Conservation (phyloP, 2,113 vertebrate genomes). For the Mohoua ochrocephala region DNA sequence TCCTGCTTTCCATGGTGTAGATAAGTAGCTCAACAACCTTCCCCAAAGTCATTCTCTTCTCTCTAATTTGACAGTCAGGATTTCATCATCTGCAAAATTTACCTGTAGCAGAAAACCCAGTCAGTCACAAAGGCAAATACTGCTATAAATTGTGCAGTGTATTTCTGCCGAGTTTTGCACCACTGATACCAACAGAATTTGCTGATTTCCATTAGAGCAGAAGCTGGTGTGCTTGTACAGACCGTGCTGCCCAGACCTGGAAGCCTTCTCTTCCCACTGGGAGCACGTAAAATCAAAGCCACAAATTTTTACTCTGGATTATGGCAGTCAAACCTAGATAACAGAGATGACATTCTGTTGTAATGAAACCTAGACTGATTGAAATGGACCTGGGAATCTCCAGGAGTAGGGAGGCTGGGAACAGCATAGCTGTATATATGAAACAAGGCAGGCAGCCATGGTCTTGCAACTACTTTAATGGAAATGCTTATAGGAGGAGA, state of each 20-base stretch:
- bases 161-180: background rate
- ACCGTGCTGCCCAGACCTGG: background rate
- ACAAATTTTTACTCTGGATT: background rate
- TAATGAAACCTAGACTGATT: background rate
- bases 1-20: background rate
- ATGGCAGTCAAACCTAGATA: background rate
- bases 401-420: background rate
- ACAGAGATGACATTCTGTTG: background rate
- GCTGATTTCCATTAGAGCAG: background rate
- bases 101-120: background rate
- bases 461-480: background rate
- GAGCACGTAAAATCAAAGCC: background rate
- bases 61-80: background rate
- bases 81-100: background rate
- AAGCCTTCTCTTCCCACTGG: background rate
- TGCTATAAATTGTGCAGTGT: background rate
- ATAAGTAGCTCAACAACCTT: background rate
- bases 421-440: accelerated
- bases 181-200: background rate
- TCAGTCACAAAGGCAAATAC: background rate
- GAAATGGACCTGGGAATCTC: background rate
- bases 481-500: background rate
- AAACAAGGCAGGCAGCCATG: background rate
- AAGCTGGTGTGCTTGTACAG: background rate
- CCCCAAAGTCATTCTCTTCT: background rate